Evolutionary conservation across 2,888 invertebrate species (phyloP).

Genomic region (Ophonus ardosiacus): DNA sequence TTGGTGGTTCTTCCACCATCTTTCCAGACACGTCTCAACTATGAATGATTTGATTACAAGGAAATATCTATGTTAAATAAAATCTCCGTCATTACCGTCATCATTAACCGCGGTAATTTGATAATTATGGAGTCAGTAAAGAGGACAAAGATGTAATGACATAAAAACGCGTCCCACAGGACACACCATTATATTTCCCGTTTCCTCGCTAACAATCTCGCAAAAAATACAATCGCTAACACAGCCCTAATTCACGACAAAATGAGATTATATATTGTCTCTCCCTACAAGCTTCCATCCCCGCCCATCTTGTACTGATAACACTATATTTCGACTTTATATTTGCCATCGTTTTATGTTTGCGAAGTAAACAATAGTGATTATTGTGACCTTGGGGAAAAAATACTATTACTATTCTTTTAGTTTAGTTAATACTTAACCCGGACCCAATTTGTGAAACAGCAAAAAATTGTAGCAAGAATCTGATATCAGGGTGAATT

Average conservation of each 20-base stretch:
- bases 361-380: constrained; percentile 41
- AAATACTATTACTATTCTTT: background rate
- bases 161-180: constrained; percentile 45
- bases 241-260: constrained; percentile 56
- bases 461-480: constrained; percentile 60
- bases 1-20: no score
- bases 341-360: background rate
- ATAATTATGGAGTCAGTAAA: constrained; percentile 13
- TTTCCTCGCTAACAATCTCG: constrained; percentile 27
- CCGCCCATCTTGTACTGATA: constrained; percentile 37
- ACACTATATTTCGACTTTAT: constrained; percentile 41
- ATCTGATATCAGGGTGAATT: constrained; percentile 67
- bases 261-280: constrained; percentile 62
- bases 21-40: no score
- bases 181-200: constrained; percentile 9
- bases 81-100: constrained; percentile 15
- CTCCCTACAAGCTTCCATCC: constrained; percentile 6
- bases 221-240: constrained; percentile 54
- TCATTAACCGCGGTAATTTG: constrained; percentile 44
- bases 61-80: background rate
- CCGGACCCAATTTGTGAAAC: constrained; percentile 48
- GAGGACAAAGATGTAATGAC: constrained; percentile 21
- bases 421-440: constrained; percentile 49
- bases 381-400: constrained; percentile 27
- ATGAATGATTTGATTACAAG: no score